Base-by-base conservation (phyloP, 2,888 invertebrate species). In the Octodonta nipae region DNA sequence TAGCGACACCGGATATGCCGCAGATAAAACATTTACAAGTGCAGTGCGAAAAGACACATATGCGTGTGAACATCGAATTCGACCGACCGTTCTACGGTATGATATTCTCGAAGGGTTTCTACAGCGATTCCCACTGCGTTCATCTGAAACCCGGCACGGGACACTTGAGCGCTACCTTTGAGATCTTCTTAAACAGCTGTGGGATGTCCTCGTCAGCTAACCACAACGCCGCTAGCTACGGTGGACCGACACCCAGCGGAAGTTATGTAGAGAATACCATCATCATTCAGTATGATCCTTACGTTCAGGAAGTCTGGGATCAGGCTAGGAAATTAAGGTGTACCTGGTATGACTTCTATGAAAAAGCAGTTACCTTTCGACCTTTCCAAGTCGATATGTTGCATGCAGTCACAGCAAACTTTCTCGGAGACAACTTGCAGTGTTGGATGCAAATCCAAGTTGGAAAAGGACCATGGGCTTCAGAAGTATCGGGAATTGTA, bases 401-500 rank as follows among this genome's bases (percentile, higher is more conserved):
- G 47, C 88, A 91, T 58, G 91, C 89, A 1, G 89, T 91, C 27
- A 88, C 89, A 0, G 91, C 91, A 29, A 91, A 91, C 68, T 91
- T 91, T 73, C 73, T 91, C 49, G 91, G 91, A 15, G 91, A 91
- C 63, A 91, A 91, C 66, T 67, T 91, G 49, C 89, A 91, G 58
- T 91, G 91, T 64, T 91, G 91, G 91, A 91, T 91, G 91, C 91
- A 91, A 63, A 91, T 91, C 50, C 91, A 91, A 64, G 89, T 89
- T 27, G 91, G 91, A 34, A 91, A 91, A 59, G 91, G 91, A 44
- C 91, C 91, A 1, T 91, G 91, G 91, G 91, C 91, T n/a, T 87
- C 87, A 8, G 91, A 91, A 64, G 91, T 91, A 16, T 88, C 88
- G 1, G 91, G 91, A 33, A 88, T 91, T 52, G 91, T 91, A 6